A percentile compares a stretch with the other conserved stretches of the same genome.
Evolutionary conservation across 2,888 invertebrate species (phyloP).

Genomic region (Dioctria rufipes): DNA sequence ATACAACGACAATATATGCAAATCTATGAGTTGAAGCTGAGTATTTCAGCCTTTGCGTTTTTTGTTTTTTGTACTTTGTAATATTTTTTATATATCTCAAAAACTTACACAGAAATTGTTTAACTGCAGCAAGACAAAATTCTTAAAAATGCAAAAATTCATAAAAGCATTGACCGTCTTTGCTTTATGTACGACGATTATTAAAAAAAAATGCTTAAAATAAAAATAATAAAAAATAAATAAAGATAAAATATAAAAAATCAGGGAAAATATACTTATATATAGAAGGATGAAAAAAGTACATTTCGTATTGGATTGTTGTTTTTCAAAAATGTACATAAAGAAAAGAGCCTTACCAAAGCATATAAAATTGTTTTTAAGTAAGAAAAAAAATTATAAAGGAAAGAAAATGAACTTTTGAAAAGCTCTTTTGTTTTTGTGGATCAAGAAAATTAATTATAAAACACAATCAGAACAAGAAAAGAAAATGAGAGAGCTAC

Average conservation of each 20-base stretch:
- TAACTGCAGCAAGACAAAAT: slow-evolving; percentile 47
- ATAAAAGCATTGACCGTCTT: not conserved
- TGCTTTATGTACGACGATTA: slow-evolving; percentile 14
- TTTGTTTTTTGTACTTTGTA: slow-evolving; percentile 6
- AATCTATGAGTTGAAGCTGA: not conserved
- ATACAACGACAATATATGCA: not conserved
- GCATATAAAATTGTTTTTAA: slow-evolving; percentile 18
- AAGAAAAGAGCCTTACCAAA: slow-evolving; percentile 37
- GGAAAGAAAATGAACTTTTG: not conserved
- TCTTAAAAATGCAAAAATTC: slow-evolving; percentile 8
- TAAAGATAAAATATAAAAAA: slow-evolving; percentile 18
- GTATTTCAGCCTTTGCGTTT: slow-evolving; percentile 17
- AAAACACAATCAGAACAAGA: slow-evolving; percentile 5
- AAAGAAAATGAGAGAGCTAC: slow-evolving; percentile 18
- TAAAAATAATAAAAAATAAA: slow-evolving; percentile 5
- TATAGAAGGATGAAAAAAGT: not conserved
- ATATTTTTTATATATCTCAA: not conserved
- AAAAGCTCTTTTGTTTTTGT: slow-evolving; percentile 32
- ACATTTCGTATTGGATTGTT: too few species aligned
- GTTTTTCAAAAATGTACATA: too few species aligned
- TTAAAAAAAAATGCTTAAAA: slow-evolving; percentile 13
- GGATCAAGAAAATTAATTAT: slow-evolving; percentile 3
- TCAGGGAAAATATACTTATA: not conserved
- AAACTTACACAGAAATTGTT: slow-evolving; percentile 40
- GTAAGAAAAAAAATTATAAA: too few species aligned